Evolutionary conservation across 2,888 invertebrate genomes (phyloP), one percentile per base, ranked within the genome.

Genomic region (Drosophila histrio): DNA sequence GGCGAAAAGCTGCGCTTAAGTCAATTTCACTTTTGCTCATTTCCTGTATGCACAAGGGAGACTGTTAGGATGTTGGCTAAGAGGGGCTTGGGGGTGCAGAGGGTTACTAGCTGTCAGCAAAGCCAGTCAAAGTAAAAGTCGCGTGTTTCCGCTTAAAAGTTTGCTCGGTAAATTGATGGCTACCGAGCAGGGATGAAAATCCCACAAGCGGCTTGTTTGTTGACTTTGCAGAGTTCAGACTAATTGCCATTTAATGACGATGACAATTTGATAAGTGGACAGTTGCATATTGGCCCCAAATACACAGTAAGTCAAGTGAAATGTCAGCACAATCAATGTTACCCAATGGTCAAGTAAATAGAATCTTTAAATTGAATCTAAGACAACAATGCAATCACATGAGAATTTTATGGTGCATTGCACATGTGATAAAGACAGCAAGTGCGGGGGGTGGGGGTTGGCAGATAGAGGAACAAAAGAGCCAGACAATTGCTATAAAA

Each of bases 111-210:
- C 54, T 63, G 61, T 52, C 63, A 49, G 43, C 52, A 26, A 24
- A 36, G 24, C 17, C 36, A 17, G 49, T 49, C 49, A 36, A 50
- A 38, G 19, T 19, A 13, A 15, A 30, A 64, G 50, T 64, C 66
- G 78, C 81, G 85, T 84, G 81, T 74, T 81, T 84, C 87, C 81
- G 87, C 81, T 84, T 84, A 64, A 81, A 81, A 87, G 65, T 79
- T 86, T 74, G 63, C 59, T 59, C 60, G 43, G 49, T 21, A 47
- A 58, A 67, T 63, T 64, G 26, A 72, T 60, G 62, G 32, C 38
- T 44, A 11, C 46, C 41, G n/a, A 13, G 6, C 7, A 41, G 44
- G 22, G 28, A 39, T 21, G 41, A 17, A 61, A 78, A 82, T 65
- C 58, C 61, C 3, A 46, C 65, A 39, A 62, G 63, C 59, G 65